A percentile compares a stretch with the other conserved stretches of the same genome.
phyloP scores from a whole-genome alignment of 2,888 invertebrate species.

The Cerceris ruficornis region DNA sequence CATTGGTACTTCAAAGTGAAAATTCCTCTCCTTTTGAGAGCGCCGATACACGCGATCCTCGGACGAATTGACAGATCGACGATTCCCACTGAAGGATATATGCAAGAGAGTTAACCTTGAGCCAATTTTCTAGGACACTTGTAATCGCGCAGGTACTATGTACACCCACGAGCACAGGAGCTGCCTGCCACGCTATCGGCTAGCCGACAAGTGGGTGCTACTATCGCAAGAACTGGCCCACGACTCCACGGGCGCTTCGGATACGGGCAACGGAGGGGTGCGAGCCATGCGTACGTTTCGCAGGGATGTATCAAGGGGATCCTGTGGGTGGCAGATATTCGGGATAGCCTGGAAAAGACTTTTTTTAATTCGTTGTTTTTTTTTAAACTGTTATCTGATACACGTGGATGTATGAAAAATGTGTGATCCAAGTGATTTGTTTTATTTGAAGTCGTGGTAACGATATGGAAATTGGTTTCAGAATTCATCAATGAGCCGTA shows the following conservation, averaged over 20 bases:
- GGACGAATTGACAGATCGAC: neutral
- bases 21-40: neutral
- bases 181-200: slow-evolving; percentile 48
- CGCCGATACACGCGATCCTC: no score
- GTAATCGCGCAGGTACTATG: slow-evolving; percentile 15
- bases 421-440: no score
- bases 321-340: neutral
- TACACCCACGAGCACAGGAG: slow-evolving; percentile 9
- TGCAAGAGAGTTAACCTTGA: neutral
- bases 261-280: slow-evolving; percentile 50
- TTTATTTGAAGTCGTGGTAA: no score
- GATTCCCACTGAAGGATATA: neutral
- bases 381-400: no score
- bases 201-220: slow-evolving; percentile 61
- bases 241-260: slow-evolving; percentile 36
- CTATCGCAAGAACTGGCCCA: slow-evolving; percentile 53
- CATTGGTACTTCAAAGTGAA: no score
- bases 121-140: slow-evolving; percentile 10
- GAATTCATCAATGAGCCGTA: no score
- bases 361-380: neutral
- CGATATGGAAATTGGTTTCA: no score
- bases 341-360: neutral
- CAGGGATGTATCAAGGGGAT: slow-evolving; percentile 39
- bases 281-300: slow-evolving; percentile 19
- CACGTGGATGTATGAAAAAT: no score